Base-by-base conservation (phyloP, 2,113 vertebrate genomes). In the Clarias gariepinus region DNA sequence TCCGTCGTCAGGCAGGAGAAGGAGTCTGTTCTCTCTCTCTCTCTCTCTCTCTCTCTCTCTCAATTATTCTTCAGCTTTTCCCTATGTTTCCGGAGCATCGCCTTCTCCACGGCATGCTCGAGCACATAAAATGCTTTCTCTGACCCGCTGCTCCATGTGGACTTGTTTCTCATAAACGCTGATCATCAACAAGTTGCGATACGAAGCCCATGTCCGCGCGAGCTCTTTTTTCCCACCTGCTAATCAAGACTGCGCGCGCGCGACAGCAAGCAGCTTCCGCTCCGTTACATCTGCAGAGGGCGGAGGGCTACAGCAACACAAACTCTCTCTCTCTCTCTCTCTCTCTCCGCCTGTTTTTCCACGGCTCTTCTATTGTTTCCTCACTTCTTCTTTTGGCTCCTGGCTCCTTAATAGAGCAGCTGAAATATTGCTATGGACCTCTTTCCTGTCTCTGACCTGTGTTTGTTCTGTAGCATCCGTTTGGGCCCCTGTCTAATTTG, bases 151-250 rank as follows among this genome's bases (percentile, higher is more conserved):
- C 74, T 85, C 77, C 88, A 36, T 81, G 58, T 73, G 18, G 57
- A 86, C 23, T 57, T 89, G 82, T 90, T 73, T 84, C 61, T 28
- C 89, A 88, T 58, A 64, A 77, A 87, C 85, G 30, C 61, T n/a
- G 25, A 80, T 41, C 92, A 94, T 95, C 96, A 97, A 96, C 97
- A 97, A 96, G 96, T 96, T 68, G 89, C 16, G 57, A 23, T 57
- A 28, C 1, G 16, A n/a, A 85, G 21, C 89, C 89, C 85, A 83
- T 85, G 83, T 85, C 91, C 90, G 84, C 82, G 77, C 89, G 87
- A 90, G 85, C 88, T 91, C 90, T 90, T 76, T 83, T 88, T 85
- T 87, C 89, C 90, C 89, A 88, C 74, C 69, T 28, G 82, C 79
- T 83, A 41, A 52, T 84, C 78, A 87, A 55, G 87, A 68, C 71